These are phyloP conservation scores for Brachionus sp. DNA, from an alignment of 1,140 invertebrate genomes.

Conservation along the genomic window DNA sequence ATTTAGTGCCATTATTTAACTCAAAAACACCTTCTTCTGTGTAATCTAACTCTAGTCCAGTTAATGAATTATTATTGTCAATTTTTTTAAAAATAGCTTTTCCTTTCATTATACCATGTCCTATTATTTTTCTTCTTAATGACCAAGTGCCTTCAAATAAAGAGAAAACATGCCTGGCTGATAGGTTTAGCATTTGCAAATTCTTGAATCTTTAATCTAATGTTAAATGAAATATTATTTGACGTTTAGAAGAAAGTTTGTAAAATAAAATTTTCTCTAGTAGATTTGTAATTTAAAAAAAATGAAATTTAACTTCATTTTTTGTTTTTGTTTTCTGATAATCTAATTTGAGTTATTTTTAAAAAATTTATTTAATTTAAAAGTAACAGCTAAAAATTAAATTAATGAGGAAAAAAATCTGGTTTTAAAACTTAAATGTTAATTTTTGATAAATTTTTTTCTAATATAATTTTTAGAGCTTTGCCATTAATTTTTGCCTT, in stretches of 20 bases:
- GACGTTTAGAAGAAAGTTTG: not conserved
- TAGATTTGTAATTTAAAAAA: not conserved
- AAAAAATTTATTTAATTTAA: not conserved
- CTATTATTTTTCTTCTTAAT: not conserved
- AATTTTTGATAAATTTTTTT: not conserved
- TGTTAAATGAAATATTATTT: not conserved
- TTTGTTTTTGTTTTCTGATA: not conserved
- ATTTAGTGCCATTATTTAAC: not conserved
- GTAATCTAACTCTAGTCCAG: not conserved
- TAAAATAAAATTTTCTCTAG: not conserved
- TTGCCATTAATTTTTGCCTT: not conserved
- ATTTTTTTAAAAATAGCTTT: not conserved
- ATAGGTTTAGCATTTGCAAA: not conserved
- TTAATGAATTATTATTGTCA: not conserved
- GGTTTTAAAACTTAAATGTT: not conserved
- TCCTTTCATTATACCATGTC: not conserved
- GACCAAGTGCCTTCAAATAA: not conserved
- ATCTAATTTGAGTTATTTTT: not conserved
- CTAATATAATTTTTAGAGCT: not conserved
- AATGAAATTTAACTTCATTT: not conserved
- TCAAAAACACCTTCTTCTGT: not conserved
- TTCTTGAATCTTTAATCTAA: not conserved
- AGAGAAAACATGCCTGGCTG: not conserved
- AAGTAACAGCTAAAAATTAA: not conserved
- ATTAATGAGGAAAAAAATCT: not conserved